Conservation (phyloP, 2,113 vertebrate species). For the Chaetura pelagica region DNA sequence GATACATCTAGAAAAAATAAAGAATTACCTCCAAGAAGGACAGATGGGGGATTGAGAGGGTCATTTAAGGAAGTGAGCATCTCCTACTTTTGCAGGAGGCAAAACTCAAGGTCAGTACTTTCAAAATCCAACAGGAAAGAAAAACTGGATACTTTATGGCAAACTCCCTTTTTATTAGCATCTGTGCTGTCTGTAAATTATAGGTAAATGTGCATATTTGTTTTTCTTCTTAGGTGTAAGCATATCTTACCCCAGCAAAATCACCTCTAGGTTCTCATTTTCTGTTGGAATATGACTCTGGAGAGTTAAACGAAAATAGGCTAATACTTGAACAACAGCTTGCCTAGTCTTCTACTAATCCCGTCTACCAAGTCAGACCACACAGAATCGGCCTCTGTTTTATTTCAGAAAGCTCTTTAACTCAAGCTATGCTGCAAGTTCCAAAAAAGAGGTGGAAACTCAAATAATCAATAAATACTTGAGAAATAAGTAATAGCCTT, state of each 20-base stretch:
- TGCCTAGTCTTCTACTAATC: constrained; percentile 42
- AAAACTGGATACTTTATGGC: not conserved
- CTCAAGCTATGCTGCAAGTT: constrained; percentile 6
- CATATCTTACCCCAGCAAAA: not conserved
- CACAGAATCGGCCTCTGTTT: not conserved
- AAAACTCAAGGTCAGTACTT: not conserved
- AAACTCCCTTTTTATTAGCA: not conserved
- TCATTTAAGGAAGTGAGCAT: not conserved
- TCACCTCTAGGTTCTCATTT: not conserved
- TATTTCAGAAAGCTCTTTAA: constrained; percentile 56
- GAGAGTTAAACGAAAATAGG: constrained; percentile 35
- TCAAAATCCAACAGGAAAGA: not conserved
- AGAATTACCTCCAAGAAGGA: not conserved
- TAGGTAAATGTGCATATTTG: not conserved
- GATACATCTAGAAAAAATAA: not conserved
- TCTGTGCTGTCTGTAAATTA: not conserved
- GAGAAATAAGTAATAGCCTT: not conserved
- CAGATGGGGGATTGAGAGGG: not conserved
- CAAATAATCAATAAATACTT: not conserved
- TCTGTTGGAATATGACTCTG: not conserved
- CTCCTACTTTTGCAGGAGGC: not conserved
- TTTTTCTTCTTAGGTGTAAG: not conserved
- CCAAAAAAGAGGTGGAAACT: not conserved
- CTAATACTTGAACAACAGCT: constrained; percentile 34
- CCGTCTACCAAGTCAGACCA: constrained; percentile 21